Percentiles rank a stretch among this genome's conserved stretches.
phyloP scores from a whole-genome alignment of 2,113 vertebrate genomes.

The Redunca redunca region DNA sequence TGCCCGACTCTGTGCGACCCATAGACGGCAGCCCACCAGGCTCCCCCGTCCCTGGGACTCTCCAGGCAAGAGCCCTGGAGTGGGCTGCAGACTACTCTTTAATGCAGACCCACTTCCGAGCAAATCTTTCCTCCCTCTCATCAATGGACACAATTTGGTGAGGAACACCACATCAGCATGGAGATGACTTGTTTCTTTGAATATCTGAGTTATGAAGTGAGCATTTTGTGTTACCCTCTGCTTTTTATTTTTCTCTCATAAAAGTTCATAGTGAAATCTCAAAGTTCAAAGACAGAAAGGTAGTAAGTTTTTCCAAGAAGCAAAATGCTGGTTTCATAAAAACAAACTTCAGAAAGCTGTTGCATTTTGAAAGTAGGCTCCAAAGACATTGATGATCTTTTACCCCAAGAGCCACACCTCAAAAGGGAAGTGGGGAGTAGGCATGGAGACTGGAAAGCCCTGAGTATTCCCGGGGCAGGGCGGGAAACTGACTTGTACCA shows the following conservation, averaged over 20 bases:
- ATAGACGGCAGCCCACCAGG: too few species aligned
- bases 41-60: too few species aligned
- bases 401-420: not conserved
- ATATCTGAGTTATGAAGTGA: not conserved
- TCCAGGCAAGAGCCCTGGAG: too few species aligned
- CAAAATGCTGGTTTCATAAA: not conserved
- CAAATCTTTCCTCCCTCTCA: not conserved
- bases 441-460: not conserved
- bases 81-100: not conserved
- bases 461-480: not conserved
- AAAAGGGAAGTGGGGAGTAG: not conserved
- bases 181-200: not conserved
- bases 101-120: not conserved
- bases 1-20: too few species aligned
- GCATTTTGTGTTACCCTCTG: not conserved
- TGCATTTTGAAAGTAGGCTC: not conserved
- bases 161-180: not conserved
- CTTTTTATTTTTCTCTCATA: constrained; percentile 37
- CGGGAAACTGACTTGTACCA: not conserved
- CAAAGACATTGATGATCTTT: not conserved
- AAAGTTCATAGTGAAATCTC: not conserved
- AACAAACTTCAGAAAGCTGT: not conserved
- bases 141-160: not conserved
- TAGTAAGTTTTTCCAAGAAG: not conserved
- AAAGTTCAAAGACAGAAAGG: not conserved